Conservation (phyloP, 2,797 vertebrate genomes). For the Rhynchonycteris naso region DNA sequence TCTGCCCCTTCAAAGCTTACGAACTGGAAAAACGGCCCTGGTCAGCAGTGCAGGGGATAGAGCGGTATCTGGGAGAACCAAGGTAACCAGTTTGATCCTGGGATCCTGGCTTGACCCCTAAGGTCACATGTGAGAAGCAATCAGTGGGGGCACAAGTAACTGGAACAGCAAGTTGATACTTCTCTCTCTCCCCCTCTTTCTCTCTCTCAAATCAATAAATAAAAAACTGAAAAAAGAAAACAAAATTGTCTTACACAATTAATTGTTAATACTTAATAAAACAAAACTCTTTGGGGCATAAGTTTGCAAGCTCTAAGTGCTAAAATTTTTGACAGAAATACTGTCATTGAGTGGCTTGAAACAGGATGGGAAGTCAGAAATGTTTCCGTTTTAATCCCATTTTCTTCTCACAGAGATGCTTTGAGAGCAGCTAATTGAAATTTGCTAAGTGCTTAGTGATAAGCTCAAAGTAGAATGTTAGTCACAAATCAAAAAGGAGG, state of each 20-base stretch:
- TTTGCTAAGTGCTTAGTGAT: conserved; percentile 17
- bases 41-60: too few species aligned
- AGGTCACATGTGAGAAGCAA: too few species aligned
- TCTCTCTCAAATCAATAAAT: too few species aligned
- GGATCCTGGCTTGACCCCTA: too few species aligned
- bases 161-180: too few species aligned
- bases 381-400: background rate
- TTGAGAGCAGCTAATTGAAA: conserved; percentile 39
- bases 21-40: background rate
- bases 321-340: conserved; percentile 21
- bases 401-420: conserved; percentile 41
- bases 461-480: conserved; percentile 26
- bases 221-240: conserved; percentile 30
- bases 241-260: background rate
- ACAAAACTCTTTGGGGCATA: conserved; percentile 42
- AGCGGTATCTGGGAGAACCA: too few species aligned
- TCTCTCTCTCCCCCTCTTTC: too few species aligned
- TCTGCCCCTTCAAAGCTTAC: background rate
- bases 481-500: conserved; percentile 50
- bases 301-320: background rate
- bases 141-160: too few species aligned
- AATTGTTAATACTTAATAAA: conserved; percentile 25
- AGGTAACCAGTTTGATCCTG: too few species aligned
- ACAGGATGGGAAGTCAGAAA: background rate
- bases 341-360: background rate